Evolutionary conservation across 2,888 invertebrate genomes (phyloP).

Genomic region (Eledona agricola): DNA sequence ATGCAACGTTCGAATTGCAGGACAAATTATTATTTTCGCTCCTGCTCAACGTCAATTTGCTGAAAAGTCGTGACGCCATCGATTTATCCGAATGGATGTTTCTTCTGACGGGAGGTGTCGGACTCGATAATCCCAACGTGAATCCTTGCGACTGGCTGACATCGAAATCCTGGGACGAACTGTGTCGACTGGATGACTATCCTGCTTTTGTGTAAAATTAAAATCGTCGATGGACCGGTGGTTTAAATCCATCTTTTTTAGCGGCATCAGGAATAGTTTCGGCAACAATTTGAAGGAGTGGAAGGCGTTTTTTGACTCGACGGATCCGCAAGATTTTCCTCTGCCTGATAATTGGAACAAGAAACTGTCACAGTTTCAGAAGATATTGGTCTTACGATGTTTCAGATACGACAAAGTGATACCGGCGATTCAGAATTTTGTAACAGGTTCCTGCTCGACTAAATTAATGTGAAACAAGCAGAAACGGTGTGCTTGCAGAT

Average conservation of each 20-base stretch:
- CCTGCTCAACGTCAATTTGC: conserved; percentile 75
- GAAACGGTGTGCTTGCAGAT: conserved; percentile 57
- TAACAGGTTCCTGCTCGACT: conserved; percentile 70
- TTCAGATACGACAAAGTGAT: conserved; percentile 89
- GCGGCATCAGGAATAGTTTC: conserved; percentile 75
- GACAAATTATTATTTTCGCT: conserved; percentile 92
- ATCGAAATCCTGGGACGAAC: conserved; percentile 78
- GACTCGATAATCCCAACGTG: conserved; percentile 75
- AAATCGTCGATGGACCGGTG: too few relatives aligned
- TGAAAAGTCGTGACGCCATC: conserved; percentile 69
- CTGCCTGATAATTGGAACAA: conserved; percentile 77
- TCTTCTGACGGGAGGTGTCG: conserved; percentile 85
- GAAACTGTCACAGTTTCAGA: conserved; percentile 74
- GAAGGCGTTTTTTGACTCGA: conserved; percentile 78
- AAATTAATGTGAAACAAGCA: too few relatives aligned
- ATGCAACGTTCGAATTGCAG: conserved; percentile 57
- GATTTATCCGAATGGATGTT: conserved; percentile 82
- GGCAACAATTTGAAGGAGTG: conserved; percentile 67
- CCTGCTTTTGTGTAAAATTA: conserved; percentile 60
- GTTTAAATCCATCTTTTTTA: conserved; percentile 47
- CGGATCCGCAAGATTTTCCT: conserved; percentile 74
- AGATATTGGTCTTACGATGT: conserved; percentile 80
- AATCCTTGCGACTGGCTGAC: conserved; percentile 80
- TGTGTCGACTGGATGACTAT: conserved; percentile 71
- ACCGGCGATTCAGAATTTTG: conserved; percentile 77